A percentile compares a stretch with the other conserved stretches of the same genome.
Conservation (phyloP, 1,140 invertebrate species). For the Sesamia nonagrioides region DNA sequence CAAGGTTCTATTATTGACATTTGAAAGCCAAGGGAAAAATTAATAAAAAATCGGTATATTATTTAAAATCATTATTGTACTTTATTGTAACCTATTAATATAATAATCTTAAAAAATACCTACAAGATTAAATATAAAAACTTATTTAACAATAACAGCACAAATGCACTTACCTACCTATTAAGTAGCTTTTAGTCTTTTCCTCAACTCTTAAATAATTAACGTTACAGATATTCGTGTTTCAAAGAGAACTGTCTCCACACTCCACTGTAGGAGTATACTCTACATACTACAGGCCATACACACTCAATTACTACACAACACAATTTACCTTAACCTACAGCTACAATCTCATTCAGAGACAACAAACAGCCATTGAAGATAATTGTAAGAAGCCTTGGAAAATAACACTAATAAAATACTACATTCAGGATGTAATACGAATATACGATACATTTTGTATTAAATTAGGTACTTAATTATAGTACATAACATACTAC, state of each 20-base stretch:
- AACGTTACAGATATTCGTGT: constrained; percentile 35
- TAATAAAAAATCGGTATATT: neutral
- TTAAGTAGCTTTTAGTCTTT: constrained; percentile 52
- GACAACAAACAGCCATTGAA: constrained; percentile 23
- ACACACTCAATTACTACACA: constrained; percentile 8
- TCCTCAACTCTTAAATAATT: constrained; percentile 51
- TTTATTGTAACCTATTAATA: constrained; percentile 36
- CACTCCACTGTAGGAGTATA: neutral
- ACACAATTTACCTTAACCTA: constrained; percentile 23
- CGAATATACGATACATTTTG: neutral
- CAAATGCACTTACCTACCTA: constrained; percentile 48
- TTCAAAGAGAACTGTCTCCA: constrained; percentile 7
- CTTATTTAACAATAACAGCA: constrained; percentile 50
- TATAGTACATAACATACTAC: neutral
- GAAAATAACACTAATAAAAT: constrained; percentile 22
- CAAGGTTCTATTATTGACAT: too few relatives aligned
- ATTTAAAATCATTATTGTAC: constrained; percentile 40
- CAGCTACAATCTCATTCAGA: constrained; percentile 50
- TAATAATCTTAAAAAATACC: constrained; percentile 12
- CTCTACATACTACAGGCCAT: neutral
- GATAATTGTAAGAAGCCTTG: constrained; percentile 27
- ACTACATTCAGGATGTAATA: constrained; percentile 24
- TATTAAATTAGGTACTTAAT: neutral
- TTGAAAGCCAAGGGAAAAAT: neutral
- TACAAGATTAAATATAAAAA: constrained; percentile 49